These are phyloP conservation scores for Drosophila nr. fundita DNA, from an alignment of 2,888 invertebrate genomes.

Conservation along the genomic window DNA sequence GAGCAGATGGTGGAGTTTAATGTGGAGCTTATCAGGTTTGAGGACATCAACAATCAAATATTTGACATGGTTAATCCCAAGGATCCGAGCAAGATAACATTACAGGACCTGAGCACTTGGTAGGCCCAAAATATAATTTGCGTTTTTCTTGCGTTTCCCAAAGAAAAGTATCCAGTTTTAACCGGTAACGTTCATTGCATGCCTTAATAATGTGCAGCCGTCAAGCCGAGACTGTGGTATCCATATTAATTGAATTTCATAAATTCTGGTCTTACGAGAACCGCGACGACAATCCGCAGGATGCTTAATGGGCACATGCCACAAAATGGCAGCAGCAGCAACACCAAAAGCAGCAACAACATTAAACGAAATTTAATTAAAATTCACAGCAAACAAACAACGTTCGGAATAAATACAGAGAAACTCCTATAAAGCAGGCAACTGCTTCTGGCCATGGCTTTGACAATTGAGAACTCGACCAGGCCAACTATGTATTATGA, in stretches of 20 bases:
- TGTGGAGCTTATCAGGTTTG: constrained; percentile 95
- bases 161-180: constrained; percentile 18
- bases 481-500: constrained; percentile 13
- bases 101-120: constrained; percentile 93
- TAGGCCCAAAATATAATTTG: constrained; percentile 75
- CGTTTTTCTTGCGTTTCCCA: not conserved
- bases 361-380: constrained; percentile 75
- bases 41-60: constrained; percentile 98
- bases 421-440: not conserved
- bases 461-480: not conserved
- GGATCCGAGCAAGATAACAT: constrained; percentile 92
- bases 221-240: constrained; percentile 96
- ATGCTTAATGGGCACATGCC: constrained; percentile 71
- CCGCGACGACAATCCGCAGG: constrained; percentile 87
- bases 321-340: constrained; percentile 10
- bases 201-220: constrained; percentile 87
- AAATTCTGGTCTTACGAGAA: constrained; percentile 99
- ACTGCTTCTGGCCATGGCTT: not conserved
- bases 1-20: constrained; percentile 94
- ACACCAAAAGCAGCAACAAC: constrained; percentile 37
- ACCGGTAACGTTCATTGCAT: constrained; percentile 16
- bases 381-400: constrained; percentile 37
- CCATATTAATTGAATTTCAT: constrained; percentile 97
- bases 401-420: constrained; percentile 13
- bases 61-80: constrained; percentile 98